Evolutionary conservation across 2,797 vertebrate genomes (phyloP), one percentile per base, ranked within the genome.

Genomic region (Hoplostethus atlanticus): DNA sequence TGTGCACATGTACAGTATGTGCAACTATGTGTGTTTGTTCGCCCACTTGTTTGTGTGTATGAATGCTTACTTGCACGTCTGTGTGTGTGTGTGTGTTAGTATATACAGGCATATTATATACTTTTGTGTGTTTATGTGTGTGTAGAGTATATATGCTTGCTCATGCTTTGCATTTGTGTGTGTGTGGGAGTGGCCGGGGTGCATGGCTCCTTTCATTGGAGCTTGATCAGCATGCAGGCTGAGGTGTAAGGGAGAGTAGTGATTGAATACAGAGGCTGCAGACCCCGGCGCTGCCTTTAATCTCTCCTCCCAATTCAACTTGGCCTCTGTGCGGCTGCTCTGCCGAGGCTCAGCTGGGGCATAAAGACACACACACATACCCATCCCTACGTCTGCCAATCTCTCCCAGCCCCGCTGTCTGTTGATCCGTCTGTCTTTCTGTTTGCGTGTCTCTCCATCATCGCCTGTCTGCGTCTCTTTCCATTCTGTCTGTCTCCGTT

Each of bases 161-260:
- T 21, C 21, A 21, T 21, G 21, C 21, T 21, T 1, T 34, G 34
- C 6, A 6, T 34, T 72, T 60, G 42, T 66, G 61, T 51, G 67
- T 82, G 75, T 80, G 42, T 69, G 87, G 83, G 76, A 84, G 88
- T 77, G 94, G 94, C 21, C 93, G 89, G 93, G 74, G 93, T 96
- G 95, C 95, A 96, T 94, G 94, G 94, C 88, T 94, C 94, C 93
- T 96, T 97, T 96, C 95, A 96, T 93, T 73, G 91, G 87, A 64
- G 91, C 89, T 94, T 92, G 89, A 97, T 96, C 95, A 96, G 95
- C 95, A 97, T 96, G 95, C 96, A 96, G 93, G 90, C 93, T 73
- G 94, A 93, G 91, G 90, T 91, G 91, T 80, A 83, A 84, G 89
- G 88, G 91, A 94, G 92, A 94, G 92, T 85, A 85, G 91, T 94